A percentile compares a stretch with the other conserved stretches of the same genome.
phyloP scores from a whole-genome alignment of 1,140 invertebrate genomes.

The Zaprionus vittiger region DNA sequence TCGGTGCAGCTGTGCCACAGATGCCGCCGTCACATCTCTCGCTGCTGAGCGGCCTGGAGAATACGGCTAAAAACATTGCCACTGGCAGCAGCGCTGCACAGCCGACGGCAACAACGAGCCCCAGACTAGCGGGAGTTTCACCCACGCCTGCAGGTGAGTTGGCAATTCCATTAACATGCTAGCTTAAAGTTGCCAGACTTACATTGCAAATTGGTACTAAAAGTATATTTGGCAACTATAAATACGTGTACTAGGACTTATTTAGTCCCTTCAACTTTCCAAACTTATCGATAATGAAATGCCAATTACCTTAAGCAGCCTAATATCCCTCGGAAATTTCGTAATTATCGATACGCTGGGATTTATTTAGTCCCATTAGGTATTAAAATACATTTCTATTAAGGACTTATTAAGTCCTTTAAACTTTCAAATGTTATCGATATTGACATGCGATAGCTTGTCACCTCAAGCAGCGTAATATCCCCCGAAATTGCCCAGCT shows the following conservation, averaged over 20 bases:
- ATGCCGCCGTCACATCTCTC: constrained; percentile 62
- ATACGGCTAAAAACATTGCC: constrained; percentile 10
- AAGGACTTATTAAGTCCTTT: too few species aligned
- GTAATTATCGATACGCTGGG: too few species aligned
- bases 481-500: not conserved
- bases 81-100: constrained; percentile 40
- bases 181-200: not conserved
- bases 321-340: constrained; percentile 20
- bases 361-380: too few species aligned
- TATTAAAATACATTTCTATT: too few species aligned
- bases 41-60: constrained; percentile 46
- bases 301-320: constrained; percentile 15
- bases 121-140: constrained; percentile 43
- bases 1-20: constrained; percentile 46
- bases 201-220: too few species aligned
- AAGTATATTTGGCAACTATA: not conserved
- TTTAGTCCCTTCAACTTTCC: not conserved
- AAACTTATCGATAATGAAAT: not conserved
- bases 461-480: not conserved
- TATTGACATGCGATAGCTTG: too few species aligned
- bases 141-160: constrained; percentile 69
- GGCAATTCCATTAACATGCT: not conserved
- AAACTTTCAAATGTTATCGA: too few species aligned
- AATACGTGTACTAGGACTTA: not conserved
- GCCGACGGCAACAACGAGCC: constrained; percentile 58